Percentiles rank a stretch among this genome's conserved stretches.
These are phyloP conservation scores for Verasper variegatus DNA, from an alignment of 2,113 vertebrate species.

Conservation along the genomic window DNA sequence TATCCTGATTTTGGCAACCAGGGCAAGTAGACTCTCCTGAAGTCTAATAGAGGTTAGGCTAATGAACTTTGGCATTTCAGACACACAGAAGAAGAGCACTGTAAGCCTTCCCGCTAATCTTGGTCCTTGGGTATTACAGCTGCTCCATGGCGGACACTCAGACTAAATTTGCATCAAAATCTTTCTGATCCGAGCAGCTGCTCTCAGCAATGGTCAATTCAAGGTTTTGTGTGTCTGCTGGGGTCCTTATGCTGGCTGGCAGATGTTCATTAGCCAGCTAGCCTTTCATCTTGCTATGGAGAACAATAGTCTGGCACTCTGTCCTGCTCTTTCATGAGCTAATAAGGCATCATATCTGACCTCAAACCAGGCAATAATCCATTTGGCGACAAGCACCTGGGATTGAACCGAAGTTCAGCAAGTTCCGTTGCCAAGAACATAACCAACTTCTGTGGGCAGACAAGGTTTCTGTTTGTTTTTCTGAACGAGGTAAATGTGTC, in stretches of 20 bases:
- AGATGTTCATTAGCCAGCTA: slow-evolving; percentile 85
- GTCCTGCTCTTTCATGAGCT: slow-evolving; percentile 78
- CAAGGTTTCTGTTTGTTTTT: slow-evolving; percentile 32
- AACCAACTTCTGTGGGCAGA: slow-evolving; percentile 39
- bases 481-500: slow-evolving; percentile 11
- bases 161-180: slow-evolving; percentile 81
- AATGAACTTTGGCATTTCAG: slow-evolving; percentile 68
- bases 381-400: slow-evolving; percentile 61
- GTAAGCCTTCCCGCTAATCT: slow-evolving; percentile 45
- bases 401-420: slow-evolving; percentile 37
- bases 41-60: slow-evolving; percentile 31
- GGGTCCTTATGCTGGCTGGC: slow-evolving; percentile 79
- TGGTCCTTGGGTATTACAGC: slow-evolving; percentile 55
- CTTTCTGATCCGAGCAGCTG: slow-evolving; percentile 82
- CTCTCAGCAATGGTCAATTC: slow-evolving; percentile 80
- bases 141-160: slow-evolving; percentile 61
- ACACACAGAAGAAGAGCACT: slow-evolving; percentile 46
- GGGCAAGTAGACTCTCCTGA: slow-evolving; percentile 14
- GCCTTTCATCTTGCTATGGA: slow-evolving; percentile 84
- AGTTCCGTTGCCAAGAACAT: slow-evolving; percentile 45
- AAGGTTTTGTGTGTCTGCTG: slow-evolving; percentile 76
- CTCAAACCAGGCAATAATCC: slow-evolving; percentile 73
- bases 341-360: slow-evolving; percentile 79
- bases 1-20: background rate
- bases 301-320: slow-evolving; percentile 83